A percentile compares a stretch with the other conserved stretches of the same genome.
phyloP scores from a whole-genome alignment of 2,797 vertebrate species.

The Myotis pilosus region DNA sequence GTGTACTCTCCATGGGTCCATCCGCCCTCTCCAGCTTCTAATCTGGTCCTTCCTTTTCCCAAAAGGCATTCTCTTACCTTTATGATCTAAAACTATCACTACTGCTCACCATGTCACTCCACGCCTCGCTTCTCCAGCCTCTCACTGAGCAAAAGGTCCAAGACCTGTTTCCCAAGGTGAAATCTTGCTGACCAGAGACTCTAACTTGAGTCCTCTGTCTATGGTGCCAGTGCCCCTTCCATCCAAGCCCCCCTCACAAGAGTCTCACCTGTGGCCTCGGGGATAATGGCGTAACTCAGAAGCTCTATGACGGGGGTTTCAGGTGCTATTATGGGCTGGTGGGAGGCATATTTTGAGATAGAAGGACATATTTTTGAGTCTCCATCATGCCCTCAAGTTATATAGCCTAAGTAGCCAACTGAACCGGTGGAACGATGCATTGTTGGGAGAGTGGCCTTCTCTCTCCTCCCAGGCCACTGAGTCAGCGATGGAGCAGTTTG shows the following conservation, averaged over 20 bases:
- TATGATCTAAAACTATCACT: neutral
- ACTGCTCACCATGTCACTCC: neutral
- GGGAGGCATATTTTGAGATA: neutral
- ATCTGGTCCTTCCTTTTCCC: neutral
- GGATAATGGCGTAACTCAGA: neutral
- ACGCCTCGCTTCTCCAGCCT: neutral
- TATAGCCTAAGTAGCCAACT: neutral
- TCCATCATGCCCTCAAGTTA: neutral
- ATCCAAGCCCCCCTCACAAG: neutral
- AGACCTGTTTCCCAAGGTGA: neutral
- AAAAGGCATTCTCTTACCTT: neutral
- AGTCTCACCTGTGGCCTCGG: neutral
- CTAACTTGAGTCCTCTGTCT: neutral
- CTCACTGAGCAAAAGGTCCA: neutral
- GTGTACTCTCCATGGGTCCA: neutral
- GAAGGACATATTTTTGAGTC: neutral
- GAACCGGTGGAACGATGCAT: fast-evolving
- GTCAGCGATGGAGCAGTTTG: neutral
- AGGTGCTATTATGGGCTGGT: neutral
- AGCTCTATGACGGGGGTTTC: neutral
- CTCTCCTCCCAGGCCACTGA: neutral
- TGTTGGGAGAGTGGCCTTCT: neutral
- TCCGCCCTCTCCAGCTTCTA: neutral
- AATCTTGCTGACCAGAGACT: neutral
- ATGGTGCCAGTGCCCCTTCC: neutral